A percentile compares a stretch with the other conserved stretches of the same genome.
These are phyloP conservation scores for Phaethornis superciliosus DNA, from an alignment of 2,113 vertebrate genomes.

Conservation along the genomic window DNA sequence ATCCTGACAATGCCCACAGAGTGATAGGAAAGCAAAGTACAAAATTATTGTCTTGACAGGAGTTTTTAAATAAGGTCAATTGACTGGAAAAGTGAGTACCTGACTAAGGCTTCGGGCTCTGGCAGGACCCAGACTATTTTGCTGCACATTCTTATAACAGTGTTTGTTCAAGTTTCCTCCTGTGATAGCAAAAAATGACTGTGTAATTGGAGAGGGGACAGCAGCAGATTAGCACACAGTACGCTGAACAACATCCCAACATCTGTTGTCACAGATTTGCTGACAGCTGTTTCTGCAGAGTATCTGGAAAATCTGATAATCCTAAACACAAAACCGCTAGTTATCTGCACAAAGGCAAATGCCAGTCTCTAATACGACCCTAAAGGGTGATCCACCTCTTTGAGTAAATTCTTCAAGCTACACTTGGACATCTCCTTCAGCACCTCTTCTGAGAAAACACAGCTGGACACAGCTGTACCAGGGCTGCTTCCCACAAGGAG, in stretches of 20 bases:
- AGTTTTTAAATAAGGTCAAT: slow-evolving; percentile 30
- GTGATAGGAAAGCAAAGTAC: not conserved
- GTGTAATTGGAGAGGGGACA: slow-evolving; percentile 13
- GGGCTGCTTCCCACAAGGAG: not conserved
- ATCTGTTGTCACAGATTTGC: slow-evolving; percentile 66
- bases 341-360: slow-evolving; percentile 36
- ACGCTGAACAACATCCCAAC: slow-evolving; percentile 38
- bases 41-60: not conserved
- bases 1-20: not conserved
- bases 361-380: not conserved
- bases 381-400: not conserved
- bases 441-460: not conserved
- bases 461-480: not conserved
- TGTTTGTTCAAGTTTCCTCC: not conserved
- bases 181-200: not conserved
- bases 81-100: slow-evolving; percentile 9
- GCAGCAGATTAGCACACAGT: slow-evolving; percentile 31
- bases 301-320: slow-evolving; percentile 57
- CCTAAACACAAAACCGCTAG: slow-evolving; percentile 45
- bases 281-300: slow-evolving; percentile 59
- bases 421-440: not conserved
- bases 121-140: not conserved
- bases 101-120: not conserved
- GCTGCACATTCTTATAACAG: not conserved
- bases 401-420: not conserved